phyloP scores from a whole-genome alignment of 1,140 invertebrate species.

The Odontomachus brunneus region DNA sequence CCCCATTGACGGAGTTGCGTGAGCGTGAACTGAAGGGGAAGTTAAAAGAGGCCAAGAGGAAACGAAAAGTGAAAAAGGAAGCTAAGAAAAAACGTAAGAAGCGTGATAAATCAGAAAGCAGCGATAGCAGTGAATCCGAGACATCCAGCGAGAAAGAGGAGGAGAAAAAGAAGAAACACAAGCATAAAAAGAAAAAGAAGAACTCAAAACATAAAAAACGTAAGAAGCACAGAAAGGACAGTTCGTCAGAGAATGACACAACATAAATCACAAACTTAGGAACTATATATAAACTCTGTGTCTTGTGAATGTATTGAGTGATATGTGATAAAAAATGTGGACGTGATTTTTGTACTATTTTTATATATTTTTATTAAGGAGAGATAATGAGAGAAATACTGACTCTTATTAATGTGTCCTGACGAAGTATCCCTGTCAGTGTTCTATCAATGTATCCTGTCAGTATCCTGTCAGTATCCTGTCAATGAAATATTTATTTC shows the following conservation, averaged over 20 bases:
- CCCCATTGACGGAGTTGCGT: constrained; percentile 92
- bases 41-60: constrained; percentile 85
- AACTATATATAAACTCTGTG: too few relatives aligned
- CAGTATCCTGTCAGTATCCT: too few relatives aligned
- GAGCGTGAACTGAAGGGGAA: constrained; percentile 91
- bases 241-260: constrained; percentile 69
- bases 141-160: constrained; percentile 69
- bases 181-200: constrained; percentile 80
- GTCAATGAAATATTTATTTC: too few relatives aligned
- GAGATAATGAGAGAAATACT: too few relatives aligned
- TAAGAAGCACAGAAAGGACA: constrained; percentile 80
- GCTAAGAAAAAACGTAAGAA: constrained; percentile 82
- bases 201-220: constrained; percentile 81
- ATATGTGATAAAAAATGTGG: too few relatives aligned
- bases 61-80: constrained; percentile 84
- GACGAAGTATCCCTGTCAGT: too few relatives aligned
- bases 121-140: constrained; percentile 72
- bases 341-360: too few relatives aligned
- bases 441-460: too few relatives aligned
- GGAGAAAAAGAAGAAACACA: constrained; percentile 74
- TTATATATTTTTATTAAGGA: too few relatives aligned
- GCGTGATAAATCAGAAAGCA: constrained; percentile 71
- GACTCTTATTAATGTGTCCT: too few relatives aligned
- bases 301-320: too few relatives aligned
- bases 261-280: too few relatives aligned